Base-by-base conservation (phyloP, 2,888 invertebrate species). In the Brenthis daphne region DNA sequence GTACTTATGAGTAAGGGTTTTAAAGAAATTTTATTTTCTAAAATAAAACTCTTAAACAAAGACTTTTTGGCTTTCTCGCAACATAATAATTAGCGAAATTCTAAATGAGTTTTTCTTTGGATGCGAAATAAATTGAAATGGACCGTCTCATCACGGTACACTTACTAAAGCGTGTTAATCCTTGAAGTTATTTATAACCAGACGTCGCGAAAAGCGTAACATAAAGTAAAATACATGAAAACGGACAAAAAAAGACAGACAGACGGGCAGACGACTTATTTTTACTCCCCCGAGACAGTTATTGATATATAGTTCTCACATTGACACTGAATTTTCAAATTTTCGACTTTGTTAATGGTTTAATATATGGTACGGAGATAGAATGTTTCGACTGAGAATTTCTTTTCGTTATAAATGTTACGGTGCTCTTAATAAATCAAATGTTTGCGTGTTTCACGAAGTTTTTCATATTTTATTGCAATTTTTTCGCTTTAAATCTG, bases 221-320 rank as follows among this genome's bases (percentile, higher is more conserved):
- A 84, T 85, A 82, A 85, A 86, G 85, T 83, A 80, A 84, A 85
- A 84, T 82, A 81, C 80, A 83, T 83, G 82, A 83, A 85, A 86
- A 86, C 81, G 83, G 82, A 82, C 82, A 80, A 83, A 85, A 86
- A 84, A 84, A 87, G 75, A 75, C 79, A 80, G 85, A 86, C 87
- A 85, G 89, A 90, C 86, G 77, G 82, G 85, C 87, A 85, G 87
- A 86, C 85, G 79, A 82, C 73, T 68, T 72, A 82, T 86, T 73
- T 76, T 73, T 73, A 68, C 72, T 71, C 74, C 66, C 60, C 54
- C 48, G 57, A 71, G 75, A 75, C 76, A 74, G 57, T 68, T 74
- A 74, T 74, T 77, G 76, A 77, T 77, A 77, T 77, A 79, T 78
- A 68, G 61, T 58, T 75, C 70, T 68, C 60, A 65, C 64, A 69